Evolutionary conservation across 2,113 vertebrate genomes (phyloP).

Genomic region (Labeo rohita): DNA sequence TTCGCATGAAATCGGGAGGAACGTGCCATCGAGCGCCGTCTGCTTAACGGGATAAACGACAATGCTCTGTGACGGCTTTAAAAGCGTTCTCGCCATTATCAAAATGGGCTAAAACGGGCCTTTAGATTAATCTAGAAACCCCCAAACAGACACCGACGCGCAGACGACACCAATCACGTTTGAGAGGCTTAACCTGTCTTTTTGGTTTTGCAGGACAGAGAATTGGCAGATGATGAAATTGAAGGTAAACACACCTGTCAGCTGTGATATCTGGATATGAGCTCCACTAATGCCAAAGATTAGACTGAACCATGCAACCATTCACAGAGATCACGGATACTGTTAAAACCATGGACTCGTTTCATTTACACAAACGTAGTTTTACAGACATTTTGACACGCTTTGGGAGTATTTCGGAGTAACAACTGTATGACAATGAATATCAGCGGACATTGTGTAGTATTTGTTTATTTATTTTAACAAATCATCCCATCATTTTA

Average conservation of each 20-base stretch:
- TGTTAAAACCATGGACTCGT: neutral
- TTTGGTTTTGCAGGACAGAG: conserved; percentile 68
- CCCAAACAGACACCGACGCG: neutral
- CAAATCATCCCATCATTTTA: too few species aligned
- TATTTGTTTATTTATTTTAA: too few species aligned
- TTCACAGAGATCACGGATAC: too few species aligned
- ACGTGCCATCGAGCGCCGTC: neutral
- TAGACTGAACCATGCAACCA: neutral
- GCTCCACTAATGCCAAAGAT: neutral
- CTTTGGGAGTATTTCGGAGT: neutral
- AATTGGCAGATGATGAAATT: conserved; percentile 78
- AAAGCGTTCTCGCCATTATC: neutral
- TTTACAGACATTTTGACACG: neutral
- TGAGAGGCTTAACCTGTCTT: conserved; percentile 3
- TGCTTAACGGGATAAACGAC: neutral
- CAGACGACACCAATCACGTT: neutral
- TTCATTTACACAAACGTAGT: neutral
- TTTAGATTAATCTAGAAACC: neutral
- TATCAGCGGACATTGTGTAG: neutral
- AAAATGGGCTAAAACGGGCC: neutral
- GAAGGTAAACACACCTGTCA: conserved; percentile 68
- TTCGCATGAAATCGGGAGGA: neutral
- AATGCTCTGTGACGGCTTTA: neutral
- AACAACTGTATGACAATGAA: neutral
- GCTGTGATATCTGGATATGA: neutral